These are phyloP conservation scores for Argyra leucocephala DNA, from an alignment of 2,888 invertebrate genomes.

Conservation along the genomic window DNA sequence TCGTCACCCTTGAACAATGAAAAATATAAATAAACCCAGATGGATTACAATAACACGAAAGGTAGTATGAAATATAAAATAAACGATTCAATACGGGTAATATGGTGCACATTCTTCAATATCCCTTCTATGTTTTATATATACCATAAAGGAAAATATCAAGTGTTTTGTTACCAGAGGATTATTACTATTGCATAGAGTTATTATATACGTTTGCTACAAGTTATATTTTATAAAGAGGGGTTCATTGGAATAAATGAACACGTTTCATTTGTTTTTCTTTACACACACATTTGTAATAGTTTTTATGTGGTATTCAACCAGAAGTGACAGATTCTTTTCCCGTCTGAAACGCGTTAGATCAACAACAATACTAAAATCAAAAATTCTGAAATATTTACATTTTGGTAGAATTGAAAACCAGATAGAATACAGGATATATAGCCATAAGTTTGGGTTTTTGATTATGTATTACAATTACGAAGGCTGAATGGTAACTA, in stretches of 20 bases:
- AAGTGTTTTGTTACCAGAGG: conserved; percentile 3
- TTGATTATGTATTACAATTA: not conserved
- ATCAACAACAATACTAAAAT: not conserved
- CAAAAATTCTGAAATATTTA: not conserved
- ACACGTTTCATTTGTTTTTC: conserved; percentile 3
- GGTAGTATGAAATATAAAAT: not conserved
- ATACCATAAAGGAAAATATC: not conserved
- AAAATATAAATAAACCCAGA: not conserved
- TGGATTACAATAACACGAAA: not conserved
- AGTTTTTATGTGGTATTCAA: not conserved
- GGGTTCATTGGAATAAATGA: not conserved
- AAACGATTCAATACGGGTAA: not conserved
- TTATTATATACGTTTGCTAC: not conserved
- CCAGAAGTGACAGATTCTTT: not conserved
- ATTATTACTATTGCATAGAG: not conserved
- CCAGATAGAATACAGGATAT: not conserved
- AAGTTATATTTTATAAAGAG: not conserved
- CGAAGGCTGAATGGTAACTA: not conserved
- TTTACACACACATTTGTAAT: not conserved
- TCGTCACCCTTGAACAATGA: not conserved
- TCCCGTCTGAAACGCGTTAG: not conserved
- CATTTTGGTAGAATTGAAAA: not conserved
- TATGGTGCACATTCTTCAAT: not conserved
- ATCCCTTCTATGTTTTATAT: not conserved
- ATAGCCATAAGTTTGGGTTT: not conserved